phyloP scores from a whole-genome alignment of 2,888 invertebrate genomes.

The Oscheius onirici region DNA sequence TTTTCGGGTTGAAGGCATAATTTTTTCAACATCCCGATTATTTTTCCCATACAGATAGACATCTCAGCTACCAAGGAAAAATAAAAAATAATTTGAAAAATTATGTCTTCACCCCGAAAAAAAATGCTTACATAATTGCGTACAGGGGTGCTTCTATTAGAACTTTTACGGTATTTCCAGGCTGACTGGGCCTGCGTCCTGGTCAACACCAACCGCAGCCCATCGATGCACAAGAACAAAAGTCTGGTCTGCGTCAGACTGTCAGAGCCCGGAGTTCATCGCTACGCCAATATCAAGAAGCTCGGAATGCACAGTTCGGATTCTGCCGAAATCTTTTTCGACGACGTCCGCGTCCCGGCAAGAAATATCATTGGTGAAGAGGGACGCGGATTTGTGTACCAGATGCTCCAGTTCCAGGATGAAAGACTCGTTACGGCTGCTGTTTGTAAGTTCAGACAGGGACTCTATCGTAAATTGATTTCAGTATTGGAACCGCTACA shows the following conservation, averaged over 20 bases:
- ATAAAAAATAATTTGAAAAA: too few species aligned
- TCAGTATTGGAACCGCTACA: slow-evolving; percentile 72
- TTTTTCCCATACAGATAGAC: too few species aligned
- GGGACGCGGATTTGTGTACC: slow-evolving; percentile 75
- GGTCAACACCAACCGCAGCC: slow-evolving; percentile 75
- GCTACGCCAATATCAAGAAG: slow-evolving; percentile 74
- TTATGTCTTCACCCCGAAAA: too few species aligned
- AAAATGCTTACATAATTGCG: too few species aligned
- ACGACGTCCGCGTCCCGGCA: slow-evolving; percentile 75
- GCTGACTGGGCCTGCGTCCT: slow-evolving; percentile 77
- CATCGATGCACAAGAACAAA: slow-evolving; percentile 74
- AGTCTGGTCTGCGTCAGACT: slow-evolving; percentile 76
- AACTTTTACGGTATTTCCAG: too few species aligned
- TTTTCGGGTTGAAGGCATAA: too few species aligned
- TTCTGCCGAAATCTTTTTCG: slow-evolving; percentile 76
- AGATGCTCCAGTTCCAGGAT: slow-evolving; percentile 77
- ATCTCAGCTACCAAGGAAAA: too few species aligned
- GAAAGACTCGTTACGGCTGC: slow-evolving; percentile 74
- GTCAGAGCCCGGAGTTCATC: slow-evolving; percentile 47
- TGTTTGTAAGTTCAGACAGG: slow-evolving; percentile 47
- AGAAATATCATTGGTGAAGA: slow-evolving; percentile 75
- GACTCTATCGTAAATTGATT: slow-evolving; percentile 25
- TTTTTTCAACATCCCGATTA: too few species aligned
- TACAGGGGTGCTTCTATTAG: too few species aligned
- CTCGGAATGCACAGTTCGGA: slow-evolving; percentile 76